Conservation (phyloP, 1,140 invertebrate species). For the Oreohelix idahoensis region DNA sequence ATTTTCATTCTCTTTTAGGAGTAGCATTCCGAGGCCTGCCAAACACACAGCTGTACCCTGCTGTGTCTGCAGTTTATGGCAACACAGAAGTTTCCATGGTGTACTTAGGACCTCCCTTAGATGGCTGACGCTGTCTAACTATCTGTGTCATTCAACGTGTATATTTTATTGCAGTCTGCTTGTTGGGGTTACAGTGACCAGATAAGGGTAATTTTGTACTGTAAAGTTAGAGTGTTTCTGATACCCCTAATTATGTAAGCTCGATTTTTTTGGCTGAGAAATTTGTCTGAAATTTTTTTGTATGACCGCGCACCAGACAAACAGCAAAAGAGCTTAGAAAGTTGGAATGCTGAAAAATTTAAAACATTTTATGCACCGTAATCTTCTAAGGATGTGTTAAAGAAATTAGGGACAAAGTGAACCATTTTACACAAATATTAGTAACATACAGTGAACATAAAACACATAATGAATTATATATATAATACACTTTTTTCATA, state of each 20-base stretch:
- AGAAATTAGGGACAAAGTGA: too few species aligned
- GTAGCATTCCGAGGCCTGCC: constrained; percentile 97
- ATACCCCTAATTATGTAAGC: background rate
- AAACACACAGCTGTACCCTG: constrained; percentile 93
- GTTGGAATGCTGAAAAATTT: too few species aligned
- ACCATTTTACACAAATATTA: too few species aligned
- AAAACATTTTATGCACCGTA: too few species aligned
- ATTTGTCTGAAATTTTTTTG: too few species aligned
- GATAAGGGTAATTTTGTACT: background rate
- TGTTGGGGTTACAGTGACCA: background rate
- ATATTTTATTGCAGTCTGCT: background rate
- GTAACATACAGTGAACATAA: too few species aligned
- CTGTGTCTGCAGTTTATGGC: constrained; percentile 97
- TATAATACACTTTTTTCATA: too few species aligned
- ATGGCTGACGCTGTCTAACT: constrained; percentile 78
- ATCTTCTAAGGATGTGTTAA: too few species aligned
- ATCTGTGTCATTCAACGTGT: background rate
- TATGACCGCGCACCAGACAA: too few species aligned
- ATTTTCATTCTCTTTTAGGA: constrained; percentile 71
- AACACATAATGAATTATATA: too few species aligned
- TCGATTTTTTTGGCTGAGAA: background rate
- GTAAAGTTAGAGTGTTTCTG: background rate
- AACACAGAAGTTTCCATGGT: constrained; percentile 99
- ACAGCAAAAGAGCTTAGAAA: too few species aligned
- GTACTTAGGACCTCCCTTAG: constrained; percentile 93